Evolutionary conservation across 2,888 invertebrate genomes (phyloP).

Genomic region (Lasioglossum malachurum): DNA sequence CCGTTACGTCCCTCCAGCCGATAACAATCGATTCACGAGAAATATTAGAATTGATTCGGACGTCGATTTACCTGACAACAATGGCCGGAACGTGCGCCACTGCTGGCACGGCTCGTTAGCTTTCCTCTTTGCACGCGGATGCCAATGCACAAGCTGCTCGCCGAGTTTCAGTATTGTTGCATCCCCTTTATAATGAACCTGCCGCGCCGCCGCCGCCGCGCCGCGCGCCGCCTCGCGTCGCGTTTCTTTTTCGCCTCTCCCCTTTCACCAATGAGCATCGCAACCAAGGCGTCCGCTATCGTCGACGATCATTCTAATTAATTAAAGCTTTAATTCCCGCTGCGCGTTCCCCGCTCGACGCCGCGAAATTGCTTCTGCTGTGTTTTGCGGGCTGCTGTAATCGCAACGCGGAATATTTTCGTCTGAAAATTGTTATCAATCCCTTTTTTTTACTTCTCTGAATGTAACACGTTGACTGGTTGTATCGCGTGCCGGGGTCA

Average conservation of each 20-base stretch:
- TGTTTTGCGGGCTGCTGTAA: not conserved
- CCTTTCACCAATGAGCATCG: not conserved
- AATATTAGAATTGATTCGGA: slow-evolving; percentile 64
- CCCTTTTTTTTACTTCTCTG: not conserved
- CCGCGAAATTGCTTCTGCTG: not conserved
- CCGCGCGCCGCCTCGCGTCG: not conserved
- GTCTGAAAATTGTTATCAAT: not conserved
- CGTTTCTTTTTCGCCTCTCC: not conserved
- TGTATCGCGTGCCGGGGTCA: no score
- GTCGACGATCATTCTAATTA: slow-evolving; percentile 34
- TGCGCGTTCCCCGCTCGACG: not conserved
- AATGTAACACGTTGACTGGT: not conserved
- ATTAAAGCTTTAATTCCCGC: slow-evolving; percentile 6
- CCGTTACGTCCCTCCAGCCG: slow-evolving; percentile 33
- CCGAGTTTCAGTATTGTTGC: slow-evolving; percentile 32
- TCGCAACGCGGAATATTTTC: not conserved
- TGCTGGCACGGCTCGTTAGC: slow-evolving; percentile 57
- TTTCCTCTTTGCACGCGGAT: slow-evolving; percentile 42
- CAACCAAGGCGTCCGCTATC: not conserved
- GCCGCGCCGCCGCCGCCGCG: no score
- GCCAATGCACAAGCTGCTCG: slow-evolving; percentile 18
- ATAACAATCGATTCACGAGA: slow-evolving; percentile 62
- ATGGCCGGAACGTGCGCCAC: slow-evolving; percentile 53
- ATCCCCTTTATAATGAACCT: slow-evolving; percentile 37
- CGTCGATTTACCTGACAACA: slow-evolving; percentile 60